Conservation (phyloP, 2,888 invertebrate species). For the Drosophila putrida region DNA sequence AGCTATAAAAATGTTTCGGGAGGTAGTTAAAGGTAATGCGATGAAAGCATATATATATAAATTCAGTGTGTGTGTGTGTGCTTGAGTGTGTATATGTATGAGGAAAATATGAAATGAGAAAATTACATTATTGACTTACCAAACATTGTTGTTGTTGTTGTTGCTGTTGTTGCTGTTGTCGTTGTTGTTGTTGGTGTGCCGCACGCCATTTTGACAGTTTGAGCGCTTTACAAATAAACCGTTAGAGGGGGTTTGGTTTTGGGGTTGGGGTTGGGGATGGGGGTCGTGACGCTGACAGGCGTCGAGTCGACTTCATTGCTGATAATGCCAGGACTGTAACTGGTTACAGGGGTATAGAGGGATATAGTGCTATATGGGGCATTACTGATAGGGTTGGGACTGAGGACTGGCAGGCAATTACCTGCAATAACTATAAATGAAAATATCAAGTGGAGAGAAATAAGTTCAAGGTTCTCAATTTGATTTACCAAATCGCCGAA, state of each 20-base stretch:
- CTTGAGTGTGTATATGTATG: background rate
- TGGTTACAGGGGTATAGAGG: background rate
- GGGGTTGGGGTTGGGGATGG: conserved; percentile 7
- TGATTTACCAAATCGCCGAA: conserved; percentile 12
- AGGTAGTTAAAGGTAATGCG: conserved; percentile 41
- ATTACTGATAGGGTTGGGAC: conserved; percentile 5
- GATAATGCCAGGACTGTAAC: conserved; percentile 26
- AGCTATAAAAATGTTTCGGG: conserved; percentile 38
- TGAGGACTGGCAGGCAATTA: conserved; percentile 46
- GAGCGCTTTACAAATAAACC: conserved; percentile 69
- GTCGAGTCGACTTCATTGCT: conserved; percentile 33
- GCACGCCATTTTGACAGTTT: conserved; percentile 73
- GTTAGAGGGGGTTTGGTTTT: conserved; percentile 32
- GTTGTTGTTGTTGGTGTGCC: conserved; percentile 49
- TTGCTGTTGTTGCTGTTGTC: conserved; percentile 38
- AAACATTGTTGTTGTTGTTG: conserved; percentile 44
- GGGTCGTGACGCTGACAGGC: conserved; percentile 63
- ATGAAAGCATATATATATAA: conserved; percentile 28
- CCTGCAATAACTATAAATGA: conserved; percentile 44
- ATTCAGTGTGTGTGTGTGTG: background rate
- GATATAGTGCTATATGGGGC: background rate
- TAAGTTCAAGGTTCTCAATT: conserved; percentile 21
- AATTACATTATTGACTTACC: conserved; percentile 75
- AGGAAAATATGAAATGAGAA: conserved; percentile 67
- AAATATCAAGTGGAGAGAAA: conserved; percentile 24